Evolutionary conservation across 2,113 vertebrate species (phyloP).

Genomic region (Gallinago paraguaiae): DNA sequence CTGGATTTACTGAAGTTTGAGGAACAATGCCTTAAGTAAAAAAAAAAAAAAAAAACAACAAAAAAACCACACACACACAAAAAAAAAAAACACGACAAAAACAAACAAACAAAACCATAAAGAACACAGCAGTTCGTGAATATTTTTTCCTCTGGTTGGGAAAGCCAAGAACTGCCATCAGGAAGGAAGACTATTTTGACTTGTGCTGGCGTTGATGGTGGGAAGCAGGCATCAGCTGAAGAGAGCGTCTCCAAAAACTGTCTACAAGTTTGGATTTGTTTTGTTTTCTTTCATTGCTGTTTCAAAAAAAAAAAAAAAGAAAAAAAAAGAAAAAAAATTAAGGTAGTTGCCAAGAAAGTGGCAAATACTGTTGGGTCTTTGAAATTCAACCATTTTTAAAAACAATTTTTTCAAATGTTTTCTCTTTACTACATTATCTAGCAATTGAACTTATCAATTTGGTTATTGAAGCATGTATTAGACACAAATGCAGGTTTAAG

Average conservation of each 20-base stretch:
- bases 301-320: background rate
- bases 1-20: constrained; percentile 80
- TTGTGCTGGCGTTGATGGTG: constrained; percentile 63
- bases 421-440: constrained; percentile 61
- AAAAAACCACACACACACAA: no score
- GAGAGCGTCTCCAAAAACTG: constrained; percentile 64
- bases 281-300: constrained; percentile 64
- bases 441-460: constrained; percentile 61
- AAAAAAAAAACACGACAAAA: background rate
- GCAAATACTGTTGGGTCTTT: constrained; percentile 76
- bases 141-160: constrained; percentile 54
- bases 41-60: background rate
- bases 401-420: constrained; percentile 67
- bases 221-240: constrained; percentile 66
- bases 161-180: constrained; percentile 56
- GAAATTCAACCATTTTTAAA: constrained; percentile 68
- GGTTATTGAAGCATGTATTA: constrained; percentile 76
- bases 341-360: constrained; percentile 75
- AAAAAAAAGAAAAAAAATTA: background rate
- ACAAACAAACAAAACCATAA: background rate
- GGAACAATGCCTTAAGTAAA: constrained; percentile 84
- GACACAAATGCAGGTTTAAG: constrained; percentile 72
- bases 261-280: constrained; percentile 46
- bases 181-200: constrained; percentile 59
- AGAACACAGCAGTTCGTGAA: constrained; percentile 52